A percentile compares a stretch with the other conserved stretches of the same genome.
Evolutionary conservation across 2,797 vertebrate genomes (phyloP).

Genomic region (Cyclura pinguis): DNA sequence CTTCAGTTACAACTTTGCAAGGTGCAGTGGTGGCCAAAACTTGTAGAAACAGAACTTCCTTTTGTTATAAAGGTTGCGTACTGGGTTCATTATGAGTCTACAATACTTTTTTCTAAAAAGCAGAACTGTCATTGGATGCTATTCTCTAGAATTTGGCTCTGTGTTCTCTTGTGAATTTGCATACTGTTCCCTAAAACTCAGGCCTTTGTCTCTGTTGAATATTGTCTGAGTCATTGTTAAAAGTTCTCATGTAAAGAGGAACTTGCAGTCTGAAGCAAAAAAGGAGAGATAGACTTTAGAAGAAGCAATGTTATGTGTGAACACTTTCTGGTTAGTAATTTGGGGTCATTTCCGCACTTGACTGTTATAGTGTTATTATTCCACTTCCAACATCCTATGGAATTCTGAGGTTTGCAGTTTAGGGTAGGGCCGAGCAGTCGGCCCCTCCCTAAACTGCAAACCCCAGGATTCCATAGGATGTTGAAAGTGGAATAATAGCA

Average conservation of each 20-base stretch:
- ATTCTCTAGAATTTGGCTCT: constrained; percentile 42
- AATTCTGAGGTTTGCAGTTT: no score
- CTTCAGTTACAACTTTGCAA: neutral
- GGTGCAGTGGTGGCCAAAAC: constrained; percentile 18
- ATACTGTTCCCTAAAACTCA: constrained; percentile 70
- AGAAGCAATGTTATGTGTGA: no score
- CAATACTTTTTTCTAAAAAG: neutral
- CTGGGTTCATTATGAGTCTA: neutral
- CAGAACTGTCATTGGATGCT: neutral
- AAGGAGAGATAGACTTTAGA: constrained; percentile 43
- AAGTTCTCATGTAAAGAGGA: constrained; percentile 65
- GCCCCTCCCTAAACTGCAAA: no score
- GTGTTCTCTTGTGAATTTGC: constrained; percentile 53
- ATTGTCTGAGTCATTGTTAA: constrained; percentile 57
- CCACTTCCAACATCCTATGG: no score
- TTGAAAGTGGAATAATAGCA: no score
- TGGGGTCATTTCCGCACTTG: no score
- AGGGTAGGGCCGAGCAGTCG: no score
- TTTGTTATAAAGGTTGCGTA: neutral
- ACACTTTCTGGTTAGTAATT: neutral
- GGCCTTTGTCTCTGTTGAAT: constrained; percentile 64
- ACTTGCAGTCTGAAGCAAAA: constrained; percentile 53
- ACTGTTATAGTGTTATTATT: no score
- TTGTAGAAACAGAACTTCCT: neutral
- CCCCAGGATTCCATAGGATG: no score